Conservation (phyloP, 2,888 invertebrate genomes). For the Lysandra bellargus region DNA sequence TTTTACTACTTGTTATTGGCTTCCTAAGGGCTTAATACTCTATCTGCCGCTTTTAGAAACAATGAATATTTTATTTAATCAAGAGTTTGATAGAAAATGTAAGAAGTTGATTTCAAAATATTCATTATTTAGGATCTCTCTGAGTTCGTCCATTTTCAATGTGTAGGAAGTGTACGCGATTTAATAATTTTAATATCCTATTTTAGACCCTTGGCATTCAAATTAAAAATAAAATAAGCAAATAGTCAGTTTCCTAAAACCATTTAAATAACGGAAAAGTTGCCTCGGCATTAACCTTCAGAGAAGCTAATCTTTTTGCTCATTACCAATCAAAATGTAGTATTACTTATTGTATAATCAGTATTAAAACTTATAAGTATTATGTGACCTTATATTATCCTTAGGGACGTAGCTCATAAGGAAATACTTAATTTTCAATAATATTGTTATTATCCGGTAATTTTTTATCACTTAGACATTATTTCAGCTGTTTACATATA, state of each 20-base stretch:
- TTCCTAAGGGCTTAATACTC: too few relatives aligned
- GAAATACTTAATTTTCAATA: background rate
- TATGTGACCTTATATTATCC: background rate
- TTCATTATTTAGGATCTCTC: background rate
- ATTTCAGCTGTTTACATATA: background rate
- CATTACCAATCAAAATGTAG: background rate
- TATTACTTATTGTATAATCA: background rate
- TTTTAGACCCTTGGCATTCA: background rate
- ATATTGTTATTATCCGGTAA: background rate
- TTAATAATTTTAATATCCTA: background rate
- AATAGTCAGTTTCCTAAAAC: constrained; percentile 5
- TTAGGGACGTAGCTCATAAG: background rate
- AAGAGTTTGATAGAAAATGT: background rate
- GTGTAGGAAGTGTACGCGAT: background rate
- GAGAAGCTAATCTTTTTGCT: constrained; percentile 1
- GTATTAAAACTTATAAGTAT: background rate
- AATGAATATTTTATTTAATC: background rate
- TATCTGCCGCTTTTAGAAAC: too few relatives aligned
- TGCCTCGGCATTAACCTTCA: background rate
- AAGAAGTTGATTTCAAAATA: background rate
- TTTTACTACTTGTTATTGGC: too few relatives aligned
- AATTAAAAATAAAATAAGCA: background rate
- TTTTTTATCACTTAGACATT: background rate
- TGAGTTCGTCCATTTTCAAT: background rate
- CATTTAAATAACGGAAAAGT: constrained; percentile 1